Evolutionary conservation across 1,140 invertebrate species (phyloP).

Genomic region (Prorops nasuta): DNA sequence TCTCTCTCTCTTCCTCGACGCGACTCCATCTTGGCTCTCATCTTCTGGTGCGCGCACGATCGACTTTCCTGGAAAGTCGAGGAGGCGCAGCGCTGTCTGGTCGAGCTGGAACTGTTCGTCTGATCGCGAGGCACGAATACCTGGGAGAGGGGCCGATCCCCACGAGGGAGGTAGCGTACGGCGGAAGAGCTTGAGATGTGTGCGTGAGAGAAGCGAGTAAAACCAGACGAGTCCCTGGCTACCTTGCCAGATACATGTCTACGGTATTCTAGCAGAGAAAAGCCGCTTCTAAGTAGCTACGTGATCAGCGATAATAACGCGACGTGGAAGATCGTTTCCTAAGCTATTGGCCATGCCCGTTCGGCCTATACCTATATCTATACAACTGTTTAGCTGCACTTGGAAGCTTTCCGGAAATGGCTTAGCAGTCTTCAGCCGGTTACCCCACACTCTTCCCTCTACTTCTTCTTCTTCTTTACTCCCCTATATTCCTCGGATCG

Average conservation of each 20-base stretch:
- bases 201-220: conserved; percentile 11
- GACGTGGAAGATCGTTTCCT: conserved; percentile 35
- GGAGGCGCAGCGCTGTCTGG: conserved; percentile 57
- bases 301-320: conserved; percentile 56
- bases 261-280: conserved; percentile 30
- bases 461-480: too few species aligned
- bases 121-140: conserved; percentile 36
- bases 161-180: not conserved
- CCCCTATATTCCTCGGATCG: too few species aligned
- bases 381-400: too few species aligned
- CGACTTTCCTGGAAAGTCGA: conserved; percentile 43
- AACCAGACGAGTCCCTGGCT: conserved; percentile 13
- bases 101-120: conserved; percentile 37
- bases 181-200: conserved; percentile 1
- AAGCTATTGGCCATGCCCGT: too few species aligned
- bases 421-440: too few species aligned
- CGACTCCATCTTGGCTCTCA: conserved; percentile 4
- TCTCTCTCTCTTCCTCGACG: conserved; percentile 16
- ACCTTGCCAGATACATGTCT: conserved; percentile 26
- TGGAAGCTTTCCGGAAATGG: too few species aligned
- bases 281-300: conserved; percentile 54
- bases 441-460: too few species aligned
- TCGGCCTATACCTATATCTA: too few species aligned
- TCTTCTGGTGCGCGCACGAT: conserved; percentile 14
- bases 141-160: conserved; percentile 1